Conservation (phyloP, 2,797 vertebrate genomes). For the Adrianichthys oophorus region DNA sequence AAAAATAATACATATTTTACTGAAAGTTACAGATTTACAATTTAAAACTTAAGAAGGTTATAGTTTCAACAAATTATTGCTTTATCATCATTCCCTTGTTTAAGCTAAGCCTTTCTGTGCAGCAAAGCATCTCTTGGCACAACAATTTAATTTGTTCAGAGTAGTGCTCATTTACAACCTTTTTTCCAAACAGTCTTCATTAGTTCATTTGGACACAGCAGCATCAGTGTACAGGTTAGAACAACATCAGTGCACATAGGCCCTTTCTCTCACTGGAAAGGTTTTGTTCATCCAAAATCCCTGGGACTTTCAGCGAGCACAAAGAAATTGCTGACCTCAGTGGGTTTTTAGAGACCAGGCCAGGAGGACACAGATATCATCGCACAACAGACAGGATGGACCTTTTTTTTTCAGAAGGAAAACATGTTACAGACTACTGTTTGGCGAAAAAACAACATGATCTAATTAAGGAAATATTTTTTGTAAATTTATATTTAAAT, state of each 20-base stretch:
- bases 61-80: no score
- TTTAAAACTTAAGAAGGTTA: no score
- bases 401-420: background rate
- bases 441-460: background rate
- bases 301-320: slow-evolving; percentile 68
- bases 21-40: no score
- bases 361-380: slow-evolving; percentile 33
- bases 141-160: no score
- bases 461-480: no score
- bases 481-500: no score
- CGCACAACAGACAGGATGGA: slow-evolving; percentile 7
- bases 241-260: slow-evolving; percentile 54
- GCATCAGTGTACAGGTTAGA: slow-evolving; percentile 48
- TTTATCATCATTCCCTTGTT: no score
- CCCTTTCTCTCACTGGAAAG: slow-evolving; percentile 64
- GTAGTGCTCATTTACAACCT: background rate
- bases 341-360: slow-evolving; percentile 55
- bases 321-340: slow-evolving; percentile 76
- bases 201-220: slow-evolving; percentile 20
- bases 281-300: slow-evolving; percentile 77
- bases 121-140: no score
- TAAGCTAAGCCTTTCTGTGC: no score
- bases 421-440: background rate
- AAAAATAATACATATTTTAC: no score
- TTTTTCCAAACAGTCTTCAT: background rate